Conservation (phyloP, 2,888 invertebrate species). For the Apantesis nais region DNA sequence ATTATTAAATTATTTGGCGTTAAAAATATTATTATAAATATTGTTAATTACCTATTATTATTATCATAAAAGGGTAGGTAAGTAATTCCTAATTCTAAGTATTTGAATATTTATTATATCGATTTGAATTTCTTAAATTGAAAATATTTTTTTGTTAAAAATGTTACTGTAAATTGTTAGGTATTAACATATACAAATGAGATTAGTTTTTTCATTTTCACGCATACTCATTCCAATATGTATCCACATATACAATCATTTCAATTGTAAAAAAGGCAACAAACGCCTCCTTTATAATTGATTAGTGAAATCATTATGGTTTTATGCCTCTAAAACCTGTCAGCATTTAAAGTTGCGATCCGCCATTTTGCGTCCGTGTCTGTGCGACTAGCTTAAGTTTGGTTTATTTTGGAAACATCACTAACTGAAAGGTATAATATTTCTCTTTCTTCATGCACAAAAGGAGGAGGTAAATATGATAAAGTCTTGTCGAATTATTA, state of each 20-base stretch:
- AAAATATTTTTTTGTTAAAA: neutral
- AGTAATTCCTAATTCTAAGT: too few species aligned
- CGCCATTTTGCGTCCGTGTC: neutral
- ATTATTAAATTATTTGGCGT: too few species aligned
- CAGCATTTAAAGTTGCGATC: neutral
- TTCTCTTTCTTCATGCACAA: constrained; percentile 80
- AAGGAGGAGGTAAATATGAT: constrained; percentile 83
- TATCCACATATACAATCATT: neutral
- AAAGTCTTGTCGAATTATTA: constrained; percentile 68
- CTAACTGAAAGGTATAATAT: constrained; percentile 79
- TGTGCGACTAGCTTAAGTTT: constrained; percentile 26
- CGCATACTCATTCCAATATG: too few species aligned
- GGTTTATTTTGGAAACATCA: constrained; percentile 72
- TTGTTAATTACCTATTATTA: too few species aligned
- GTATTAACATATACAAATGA: neutral
- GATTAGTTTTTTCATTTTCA: too few species aligned
- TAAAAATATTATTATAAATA: too few species aligned
- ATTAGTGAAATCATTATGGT: neutral
- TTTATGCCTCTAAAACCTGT: neutral
- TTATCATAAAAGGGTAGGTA: too few species aligned
- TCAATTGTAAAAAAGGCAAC: neutral
- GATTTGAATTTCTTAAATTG: too few species aligned
- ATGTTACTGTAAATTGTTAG: neutral
- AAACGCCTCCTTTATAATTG: neutral
- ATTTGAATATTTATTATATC: too few species aligned